These are phyloP conservation scores for Saxicola maurus DNA, from an alignment of 2,797 vertebrate species.

Conservation along the genomic window DNA sequence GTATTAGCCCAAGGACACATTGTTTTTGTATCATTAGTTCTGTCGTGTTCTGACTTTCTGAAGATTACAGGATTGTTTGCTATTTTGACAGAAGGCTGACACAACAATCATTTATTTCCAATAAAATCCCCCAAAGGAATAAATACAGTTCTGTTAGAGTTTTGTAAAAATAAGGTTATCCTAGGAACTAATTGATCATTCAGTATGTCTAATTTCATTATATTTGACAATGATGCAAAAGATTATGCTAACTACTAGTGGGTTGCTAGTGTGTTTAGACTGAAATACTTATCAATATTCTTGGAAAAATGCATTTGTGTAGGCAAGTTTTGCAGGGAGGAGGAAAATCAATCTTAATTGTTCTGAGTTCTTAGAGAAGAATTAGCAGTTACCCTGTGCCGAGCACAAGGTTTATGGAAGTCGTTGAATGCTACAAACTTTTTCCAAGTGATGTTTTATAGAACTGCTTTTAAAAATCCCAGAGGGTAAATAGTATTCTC, in stretches of 20 bases:
- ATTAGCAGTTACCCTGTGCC: conserved; percentile 24
- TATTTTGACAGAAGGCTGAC: conserved; percentile 7
- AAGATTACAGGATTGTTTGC: not conserved
- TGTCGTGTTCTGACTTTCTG: not conserved
- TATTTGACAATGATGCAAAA: not conserved
- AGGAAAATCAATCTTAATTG: not conserved
- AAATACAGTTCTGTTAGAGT: not conserved
- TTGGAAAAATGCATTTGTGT: not conserved
- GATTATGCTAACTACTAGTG: not conserved
- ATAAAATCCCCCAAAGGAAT: not conserved
- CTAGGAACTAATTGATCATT: conserved; percentile 30
- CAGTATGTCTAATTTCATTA: conserved; percentile 19
- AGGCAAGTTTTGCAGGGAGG: not conserved
- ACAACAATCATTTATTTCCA: not conserved
- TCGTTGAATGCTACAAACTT: conserved; percentile 63
- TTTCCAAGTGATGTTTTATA: conserved; percentile 86
- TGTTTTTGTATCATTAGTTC: not conserved
- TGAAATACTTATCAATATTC: not conserved
- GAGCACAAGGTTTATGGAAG: conserved; percentile 45
- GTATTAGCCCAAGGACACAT: conserved; percentile 27
- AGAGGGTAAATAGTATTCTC: conserved; percentile 89
- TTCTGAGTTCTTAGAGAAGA: conserved; percentile 12
- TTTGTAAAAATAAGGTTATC: not conserved
- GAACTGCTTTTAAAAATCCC: conserved; percentile 89
- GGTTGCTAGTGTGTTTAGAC: not conserved